Percentiles rank a stretch among this genome's conserved stretches.
phyloP scores from a whole-genome alignment of 2,888 invertebrate genomes.

The Dione juno region DNA sequence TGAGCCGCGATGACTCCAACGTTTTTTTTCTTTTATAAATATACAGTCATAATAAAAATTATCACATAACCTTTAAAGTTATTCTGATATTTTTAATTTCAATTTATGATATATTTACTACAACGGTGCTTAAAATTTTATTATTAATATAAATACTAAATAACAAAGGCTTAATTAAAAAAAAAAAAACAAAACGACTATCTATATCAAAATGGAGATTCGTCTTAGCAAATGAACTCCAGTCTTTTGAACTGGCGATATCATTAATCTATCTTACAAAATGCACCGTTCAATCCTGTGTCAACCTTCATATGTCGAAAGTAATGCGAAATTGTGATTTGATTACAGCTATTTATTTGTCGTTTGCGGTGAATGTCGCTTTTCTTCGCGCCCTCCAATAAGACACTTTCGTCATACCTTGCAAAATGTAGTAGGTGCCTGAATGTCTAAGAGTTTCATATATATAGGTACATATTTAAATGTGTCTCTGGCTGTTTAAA shows the following conservation, averaged over 20 bases:
- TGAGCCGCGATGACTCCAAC: too few relatives aligned
- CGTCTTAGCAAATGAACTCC: slow-evolving; percentile 3
- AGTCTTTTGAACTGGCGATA: slow-evolving; percentile 3
- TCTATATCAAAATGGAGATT: slow-evolving; percentile 16
- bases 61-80: too few relatives aligned
- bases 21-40: too few relatives aligned
- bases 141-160: too few relatives aligned
- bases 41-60: too few relatives aligned
- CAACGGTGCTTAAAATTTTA: too few relatives aligned
- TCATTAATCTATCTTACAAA: slow-evolving; percentile 32
- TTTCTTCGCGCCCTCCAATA: slow-evolving; percentile 40
- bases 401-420: slow-evolving; percentile 25
- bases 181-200: neutral
- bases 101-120: too few relatives aligned
- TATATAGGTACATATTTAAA: neutral
- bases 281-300: slow-evolving; percentile 32
- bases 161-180: too few relatives aligned
- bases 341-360: slow-evolving; percentile 75
- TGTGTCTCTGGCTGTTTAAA: neutral
- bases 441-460: neutral
- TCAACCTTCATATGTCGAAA: slow-evolving; percentile 55
- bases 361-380: slow-evolving; percentile 59
- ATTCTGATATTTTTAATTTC: too few relatives aligned
- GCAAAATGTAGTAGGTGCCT: slow-evolving; percentile 1
- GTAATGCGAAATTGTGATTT: slow-evolving; percentile 67